Conservation (phyloP, 2,113 vertebrate species). For the Neodon shergylaensis region DNA sequence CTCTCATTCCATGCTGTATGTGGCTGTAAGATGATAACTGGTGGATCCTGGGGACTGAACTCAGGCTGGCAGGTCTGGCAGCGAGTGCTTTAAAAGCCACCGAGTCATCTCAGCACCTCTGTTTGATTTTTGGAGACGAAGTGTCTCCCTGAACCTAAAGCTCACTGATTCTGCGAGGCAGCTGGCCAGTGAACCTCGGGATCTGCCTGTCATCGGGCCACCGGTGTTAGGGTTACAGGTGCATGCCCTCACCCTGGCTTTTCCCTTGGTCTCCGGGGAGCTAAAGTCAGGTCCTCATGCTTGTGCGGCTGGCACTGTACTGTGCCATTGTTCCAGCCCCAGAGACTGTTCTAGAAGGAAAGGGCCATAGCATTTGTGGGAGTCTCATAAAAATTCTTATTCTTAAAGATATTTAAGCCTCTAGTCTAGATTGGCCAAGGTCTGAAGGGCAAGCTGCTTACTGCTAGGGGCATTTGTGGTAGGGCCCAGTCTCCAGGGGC, state of each 20-base stretch:
- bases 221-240: not conserved
- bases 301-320: not conserved
- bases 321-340: not conserved
- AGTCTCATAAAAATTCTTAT: not conserved
- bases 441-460: not conserved
- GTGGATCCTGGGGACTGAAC: not conserved
- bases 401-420: not conserved
- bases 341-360: not conserved
- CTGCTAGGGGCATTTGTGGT: not conserved
- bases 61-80: not conserved
- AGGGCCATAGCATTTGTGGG: not conserved
- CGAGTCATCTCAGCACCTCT: not conserved
- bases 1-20: not conserved
- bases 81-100: not conserved
- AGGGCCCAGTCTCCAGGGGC: fast-evolving
- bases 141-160: not conserved
- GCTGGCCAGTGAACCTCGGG: not conserved
- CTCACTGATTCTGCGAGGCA: not conserved
- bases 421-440: not conserved
- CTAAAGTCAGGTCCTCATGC: not conserved
- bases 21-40: not conserved
- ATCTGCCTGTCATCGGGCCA: not conserved
- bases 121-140: not conserved
- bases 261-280: not conserved
- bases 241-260: not conserved